phyloP scores from a whole-genome alignment of 2,797 vertebrate species.

The Coreius guichenoti region DNA sequence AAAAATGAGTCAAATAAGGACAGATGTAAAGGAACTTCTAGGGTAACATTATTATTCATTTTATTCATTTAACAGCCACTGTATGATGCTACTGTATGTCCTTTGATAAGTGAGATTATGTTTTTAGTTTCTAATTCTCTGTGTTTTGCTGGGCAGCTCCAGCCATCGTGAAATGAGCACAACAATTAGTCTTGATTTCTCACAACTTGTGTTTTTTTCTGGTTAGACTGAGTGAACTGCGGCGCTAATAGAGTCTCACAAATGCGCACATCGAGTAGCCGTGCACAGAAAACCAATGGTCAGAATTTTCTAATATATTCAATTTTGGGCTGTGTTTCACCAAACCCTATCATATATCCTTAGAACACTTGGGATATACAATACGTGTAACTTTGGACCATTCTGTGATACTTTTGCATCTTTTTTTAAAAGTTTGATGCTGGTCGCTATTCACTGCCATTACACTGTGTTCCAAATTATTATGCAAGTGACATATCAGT shows the following conservation, averaged over 20 bases:
- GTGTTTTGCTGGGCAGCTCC: background rate
- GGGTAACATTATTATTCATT: background rate
- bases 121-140: background rate
- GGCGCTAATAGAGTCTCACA: background rate
- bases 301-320: background rate
- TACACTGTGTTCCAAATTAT: too few relatives aligned
- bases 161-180: background rate
- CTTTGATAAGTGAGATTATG: background rate
- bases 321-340: background rate
- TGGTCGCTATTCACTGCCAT: background rate
- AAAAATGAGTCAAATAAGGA: slow-evolving; percentile 11
- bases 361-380: background rate
- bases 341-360: background rate
- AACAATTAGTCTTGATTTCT: background rate
- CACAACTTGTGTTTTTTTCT: background rate
- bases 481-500: background rate
- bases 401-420: background rate
- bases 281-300: background rate
- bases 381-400: background rate
- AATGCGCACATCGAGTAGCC: background rate
- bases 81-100: background rate
- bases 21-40: slow-evolving; percentile 16
- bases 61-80: background rate
- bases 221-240: background rate
- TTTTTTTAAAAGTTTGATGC: background rate